phyloP scores from a whole-genome alignment of 2,888 invertebrate species.

The Lycophotia porphyrea region DNA sequence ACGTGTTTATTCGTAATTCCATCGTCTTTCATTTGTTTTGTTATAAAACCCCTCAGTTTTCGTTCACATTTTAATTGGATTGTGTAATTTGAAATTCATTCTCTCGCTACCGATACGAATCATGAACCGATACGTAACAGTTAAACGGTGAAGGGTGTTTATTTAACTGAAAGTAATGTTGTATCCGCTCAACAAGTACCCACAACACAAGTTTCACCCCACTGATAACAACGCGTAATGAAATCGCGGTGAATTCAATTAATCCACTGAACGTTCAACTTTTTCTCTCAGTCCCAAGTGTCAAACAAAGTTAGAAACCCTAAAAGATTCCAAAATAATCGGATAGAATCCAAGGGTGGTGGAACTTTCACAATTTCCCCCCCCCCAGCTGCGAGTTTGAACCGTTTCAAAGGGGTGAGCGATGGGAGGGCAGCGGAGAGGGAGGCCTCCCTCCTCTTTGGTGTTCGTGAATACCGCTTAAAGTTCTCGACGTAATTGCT shows the following conservation, averaged over 20 bases:
- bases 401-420: slow-evolving; percentile 80
- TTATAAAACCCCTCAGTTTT: slow-evolving; percentile 21
- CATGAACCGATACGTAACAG: slow-evolving; percentile 55
- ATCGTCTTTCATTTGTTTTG: slow-evolving; percentile 58
- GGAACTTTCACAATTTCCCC: slow-evolving; percentile 84
- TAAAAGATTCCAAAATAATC: slow-evolving; percentile 85
- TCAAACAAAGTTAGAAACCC: slow-evolving; percentile 79
- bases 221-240: slow-evolving; percentile 65
- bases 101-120: slow-evolving; percentile 43
- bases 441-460: slow-evolving; percentile 78
- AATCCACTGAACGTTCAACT: slow-evolving; percentile 67
- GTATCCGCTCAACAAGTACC: slow-evolving; percentile 62
- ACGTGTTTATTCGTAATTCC: slow-evolving; percentile 74
- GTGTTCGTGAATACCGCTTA: slow-evolving; percentile 88
- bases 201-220: slow-evolving; percentile 60
- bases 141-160: slow-evolving; percentile 56
- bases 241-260: slow-evolving; percentile 70
- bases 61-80: slow-evolving; percentile 46
- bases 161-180: slow-evolving; percentile 59
- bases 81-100: slow-evolving; percentile 44
- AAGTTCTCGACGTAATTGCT: slow-evolving; percentile 88
- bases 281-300: slow-evolving; percentile 72
- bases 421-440: slow-evolving; percentile 65
- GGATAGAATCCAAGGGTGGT: slow-evolving; percentile 77
- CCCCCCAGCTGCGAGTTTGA: slow-evolving; percentile 79